Conservation (phyloP, 2,888 invertebrate genomes). For the Brachyptera putata region DNA sequence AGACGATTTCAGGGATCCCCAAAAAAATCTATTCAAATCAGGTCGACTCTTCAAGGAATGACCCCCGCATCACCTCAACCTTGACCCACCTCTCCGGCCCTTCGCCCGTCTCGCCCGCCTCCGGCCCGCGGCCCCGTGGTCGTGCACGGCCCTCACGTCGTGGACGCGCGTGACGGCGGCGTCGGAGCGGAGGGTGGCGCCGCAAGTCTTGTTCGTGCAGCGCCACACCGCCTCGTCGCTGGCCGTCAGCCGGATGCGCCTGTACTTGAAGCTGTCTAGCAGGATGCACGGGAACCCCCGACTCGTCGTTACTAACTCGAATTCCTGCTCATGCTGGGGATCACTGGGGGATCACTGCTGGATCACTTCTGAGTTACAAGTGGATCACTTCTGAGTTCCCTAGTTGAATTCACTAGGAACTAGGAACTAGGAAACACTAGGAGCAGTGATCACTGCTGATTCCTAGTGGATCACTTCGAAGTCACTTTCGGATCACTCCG, state of each 20-base stretch:
- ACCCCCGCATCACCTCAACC: neutral
- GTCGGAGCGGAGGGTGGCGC: conserved; percentile 21
- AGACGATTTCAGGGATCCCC: too few relatives aligned
- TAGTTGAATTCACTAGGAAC: too few relatives aligned
- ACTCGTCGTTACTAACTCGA: neutral
- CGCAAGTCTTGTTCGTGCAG: conserved; percentile 25
- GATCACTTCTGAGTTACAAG: neutral
- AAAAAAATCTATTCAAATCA: too few relatives aligned
- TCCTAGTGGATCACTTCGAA: too few relatives aligned
- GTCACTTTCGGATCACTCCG: too few relatives aligned
- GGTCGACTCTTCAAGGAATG: too few relatives aligned
- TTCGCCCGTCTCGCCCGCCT: neutral
- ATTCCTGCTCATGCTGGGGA: neutral
- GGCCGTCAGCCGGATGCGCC: conserved; percentile 19
- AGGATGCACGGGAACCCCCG: conserved; percentile 24
- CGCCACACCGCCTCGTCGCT: conserved; percentile 22
- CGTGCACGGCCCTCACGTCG: conserved; percentile 13
- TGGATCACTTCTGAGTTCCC: neutral
- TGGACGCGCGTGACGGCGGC: neutral
- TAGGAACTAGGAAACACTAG: too few relatives aligned
- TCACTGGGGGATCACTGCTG: too few relatives aligned
- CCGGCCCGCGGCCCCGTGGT: neutral
- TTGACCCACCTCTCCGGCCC: neutral
- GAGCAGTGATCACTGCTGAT: too few relatives aligned
- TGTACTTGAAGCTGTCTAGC: conserved; percentile 22